phyloP scores from a whole-genome alignment of 1,140 invertebrate genomes.

The Eriocheir sinensis region DNA sequence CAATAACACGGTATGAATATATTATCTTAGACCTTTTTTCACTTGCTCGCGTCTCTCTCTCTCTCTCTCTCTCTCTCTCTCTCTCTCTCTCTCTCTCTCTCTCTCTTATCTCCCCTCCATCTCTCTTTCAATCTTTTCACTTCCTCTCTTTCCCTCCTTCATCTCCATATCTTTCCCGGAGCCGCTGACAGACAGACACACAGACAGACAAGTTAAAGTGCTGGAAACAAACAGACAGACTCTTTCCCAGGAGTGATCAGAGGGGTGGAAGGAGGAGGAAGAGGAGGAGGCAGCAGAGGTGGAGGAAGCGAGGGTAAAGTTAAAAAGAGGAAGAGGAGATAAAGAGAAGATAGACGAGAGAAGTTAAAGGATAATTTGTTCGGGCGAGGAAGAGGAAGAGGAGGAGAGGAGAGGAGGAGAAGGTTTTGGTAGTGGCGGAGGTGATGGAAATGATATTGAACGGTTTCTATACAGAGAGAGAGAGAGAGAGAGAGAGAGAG shows the following conservation, averaged over 20 bases:
- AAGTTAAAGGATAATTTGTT: no score
- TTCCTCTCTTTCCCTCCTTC: background rate
- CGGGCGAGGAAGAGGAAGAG: no score
- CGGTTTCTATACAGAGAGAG: constrained; percentile 21
- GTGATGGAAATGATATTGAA: no score
- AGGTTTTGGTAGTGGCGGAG: background rate
- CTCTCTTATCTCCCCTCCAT: background rate
- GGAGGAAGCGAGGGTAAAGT: no score
- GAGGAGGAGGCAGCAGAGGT: background rate
- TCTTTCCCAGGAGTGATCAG: no score
- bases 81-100: background rate
- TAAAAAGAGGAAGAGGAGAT: background rate
- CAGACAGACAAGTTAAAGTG: no score
- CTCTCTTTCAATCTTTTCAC: background rate
- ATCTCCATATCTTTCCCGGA: background rate
- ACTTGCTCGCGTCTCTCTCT: background rate
- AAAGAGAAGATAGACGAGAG: background rate
- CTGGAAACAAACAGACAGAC: no score
- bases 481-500: constrained; percentile 17
- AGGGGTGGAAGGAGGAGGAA: background rate
- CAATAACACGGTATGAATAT: no score
- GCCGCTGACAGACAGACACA: background rate
- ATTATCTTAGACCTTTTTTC: no score
- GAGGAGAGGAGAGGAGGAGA: background rate
- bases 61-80: background rate